Base-by-base conservation (phyloP, 1,140 invertebrate genomes). In the Drosophila equinoxialis region DNA sequence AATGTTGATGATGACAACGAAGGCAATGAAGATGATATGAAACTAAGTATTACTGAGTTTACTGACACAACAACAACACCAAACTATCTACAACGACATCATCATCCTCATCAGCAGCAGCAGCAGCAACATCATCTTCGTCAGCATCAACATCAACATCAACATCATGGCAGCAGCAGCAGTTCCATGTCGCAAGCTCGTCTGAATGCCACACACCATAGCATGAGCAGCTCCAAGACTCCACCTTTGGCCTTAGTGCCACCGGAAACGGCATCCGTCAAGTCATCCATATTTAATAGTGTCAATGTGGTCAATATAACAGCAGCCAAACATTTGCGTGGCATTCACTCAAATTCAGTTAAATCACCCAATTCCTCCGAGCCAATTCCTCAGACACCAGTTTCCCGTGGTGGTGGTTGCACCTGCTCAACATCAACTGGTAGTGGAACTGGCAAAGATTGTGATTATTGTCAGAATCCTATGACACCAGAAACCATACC, bases 221-320 rank as follows among this genome's bases (percentile, higher is more conserved):
- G 76, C 3, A 78, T 77, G 48, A 67, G 71, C 37, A 82, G 61
- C 60, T 71, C 85, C 30, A 92, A 84, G 60, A 85, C 79, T 0
- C 91, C 89, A 30, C 91, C 91, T 0, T 68, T 94, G 17, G 91
- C 93, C 0, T 91, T 94, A 33, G 93, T 94, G 35, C 93, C 93
- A 1, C 94, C 93, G 0, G 92, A 92, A 64, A 85, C 92, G n/a
- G 84, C 92, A 26, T 91, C 92, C 8, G 93, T 94, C 0, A 93
- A 94, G 58, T 92, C 91, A 26, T 92, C 93, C 13, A 94, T 94
- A 48, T 92, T 92, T 35, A 94, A 93, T 77, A 94, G 93, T 64
- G 79, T 91, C 26, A 80, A 78, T 26, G 81, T 92, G n/a, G 84
- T 91, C 2, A 91, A 92, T 67, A 72, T 82, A 2, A 90, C 86